phyloP scores from a whole-genome alignment of 2,113 vertebrate species.

The Ophiodon elongatus region DNA sequence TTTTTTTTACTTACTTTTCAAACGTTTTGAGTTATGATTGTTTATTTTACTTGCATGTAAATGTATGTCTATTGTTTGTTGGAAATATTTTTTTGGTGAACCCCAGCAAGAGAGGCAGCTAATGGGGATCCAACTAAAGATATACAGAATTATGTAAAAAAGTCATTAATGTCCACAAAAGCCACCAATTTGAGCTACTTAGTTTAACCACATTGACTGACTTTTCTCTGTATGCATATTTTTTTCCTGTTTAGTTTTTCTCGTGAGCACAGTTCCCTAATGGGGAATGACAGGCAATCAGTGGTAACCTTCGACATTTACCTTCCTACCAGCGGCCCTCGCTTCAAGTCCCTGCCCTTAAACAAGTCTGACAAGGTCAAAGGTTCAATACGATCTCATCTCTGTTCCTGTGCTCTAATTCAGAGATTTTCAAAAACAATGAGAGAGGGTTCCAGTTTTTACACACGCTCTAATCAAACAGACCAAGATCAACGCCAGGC shows the following conservation, averaged over 20 bases:
- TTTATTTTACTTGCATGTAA: background rate
- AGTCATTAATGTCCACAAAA: background rate
- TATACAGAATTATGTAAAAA: background rate
- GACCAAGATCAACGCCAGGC: background rate
- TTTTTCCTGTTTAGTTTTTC: background rate
- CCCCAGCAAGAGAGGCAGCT: background rate
- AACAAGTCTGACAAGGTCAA: slow-evolving; percentile 58
- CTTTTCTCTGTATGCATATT: background rate
- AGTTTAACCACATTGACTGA: background rate
- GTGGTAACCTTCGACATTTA: slow-evolving; percentile 45
- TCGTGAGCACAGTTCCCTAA: slow-evolving; percentile 35
- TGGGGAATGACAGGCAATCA: slow-evolving; percentile 26
- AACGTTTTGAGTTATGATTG: background rate
- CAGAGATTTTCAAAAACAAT: slow-evolving; percentile 11
- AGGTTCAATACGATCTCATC: slow-evolving; percentile 23
- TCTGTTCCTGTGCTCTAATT: slow-evolving; percentile 14
- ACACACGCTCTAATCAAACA: background rate
- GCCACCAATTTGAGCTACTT: background rate
- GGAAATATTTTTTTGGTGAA: no score
- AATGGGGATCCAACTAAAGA: background rate
- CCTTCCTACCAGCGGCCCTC: slow-evolving; percentile 10
- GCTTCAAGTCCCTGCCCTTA: slow-evolving; percentile 15
- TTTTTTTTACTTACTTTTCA: background rate
- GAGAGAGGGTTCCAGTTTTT: background rate
- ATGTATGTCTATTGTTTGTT: background rate